Percentiles rank a stretch among this genome's conserved stretches.
Evolutionary conservation across 2,113 vertebrate species (phyloP).

Genomic region (Dicrurus megarhynchus): DNA sequence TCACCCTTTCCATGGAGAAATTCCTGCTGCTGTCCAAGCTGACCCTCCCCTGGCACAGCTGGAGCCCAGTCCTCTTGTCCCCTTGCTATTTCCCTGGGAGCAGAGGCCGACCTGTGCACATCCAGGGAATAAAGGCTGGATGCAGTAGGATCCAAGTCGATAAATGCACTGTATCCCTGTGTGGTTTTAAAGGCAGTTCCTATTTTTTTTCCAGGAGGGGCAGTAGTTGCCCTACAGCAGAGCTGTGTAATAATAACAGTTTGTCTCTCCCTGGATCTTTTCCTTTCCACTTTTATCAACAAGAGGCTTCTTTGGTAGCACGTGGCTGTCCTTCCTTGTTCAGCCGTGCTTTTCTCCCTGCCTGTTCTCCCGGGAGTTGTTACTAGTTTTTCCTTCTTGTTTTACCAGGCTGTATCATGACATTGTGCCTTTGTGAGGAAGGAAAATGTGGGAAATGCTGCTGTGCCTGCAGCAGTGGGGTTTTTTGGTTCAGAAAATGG

Average conservation of each 20-base stretch:
- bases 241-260: accelerated
- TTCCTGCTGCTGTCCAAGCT: not conserved
- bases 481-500: not conserved
- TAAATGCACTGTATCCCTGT: accelerated
- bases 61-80: not conserved
- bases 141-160: accelerated
- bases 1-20: accelerated
- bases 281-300: not conserved
- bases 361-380: not conserved
- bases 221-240: not conserved
- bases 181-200: not conserved
- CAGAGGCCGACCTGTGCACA: accelerated
- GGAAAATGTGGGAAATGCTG: not conserved
- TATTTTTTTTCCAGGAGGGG: not conserved
- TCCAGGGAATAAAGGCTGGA: not conserved
- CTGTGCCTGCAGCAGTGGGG: not conserved
- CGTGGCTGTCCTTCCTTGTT: not conserved
- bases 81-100: not conserved
- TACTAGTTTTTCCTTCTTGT: not conserved
- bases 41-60: not conserved
- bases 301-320: not conserved
- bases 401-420: not conserved
- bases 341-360: not conserved
- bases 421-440: not conserved
- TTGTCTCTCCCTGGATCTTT: not conserved